Conservation (phyloP, 2,797 vertebrate genomes). For the Danionella dracula region DNA sequence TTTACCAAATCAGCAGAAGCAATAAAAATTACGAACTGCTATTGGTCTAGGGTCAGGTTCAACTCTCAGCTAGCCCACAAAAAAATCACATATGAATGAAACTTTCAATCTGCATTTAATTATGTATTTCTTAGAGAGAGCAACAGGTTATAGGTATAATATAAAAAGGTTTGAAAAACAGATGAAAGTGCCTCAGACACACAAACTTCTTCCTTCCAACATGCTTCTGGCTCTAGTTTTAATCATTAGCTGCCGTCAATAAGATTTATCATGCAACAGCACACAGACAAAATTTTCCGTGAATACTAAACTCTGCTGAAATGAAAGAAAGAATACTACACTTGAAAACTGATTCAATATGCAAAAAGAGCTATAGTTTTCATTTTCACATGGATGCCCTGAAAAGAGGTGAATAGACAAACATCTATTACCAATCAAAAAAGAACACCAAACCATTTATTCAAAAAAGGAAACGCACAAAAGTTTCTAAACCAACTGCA, state of each 20-base stretch:
- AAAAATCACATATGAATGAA: too few relatives aligned
- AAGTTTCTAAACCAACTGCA: slow-evolving; percentile 36
- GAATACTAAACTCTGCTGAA: neutral
- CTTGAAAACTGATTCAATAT: neutral
- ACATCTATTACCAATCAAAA: neutral
- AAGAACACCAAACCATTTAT: slow-evolving; percentile 31
- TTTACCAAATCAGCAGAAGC: too few relatives aligned
- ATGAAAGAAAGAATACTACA: slow-evolving; percentile 30
- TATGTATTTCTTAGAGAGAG: too few relatives aligned
- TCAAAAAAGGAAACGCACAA: slow-evolving; percentile 12
- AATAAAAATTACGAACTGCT: too few relatives aligned
- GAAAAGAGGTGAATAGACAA: neutral
- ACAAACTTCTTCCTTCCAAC: slow-evolving; percentile 14
- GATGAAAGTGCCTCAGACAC: neutral
- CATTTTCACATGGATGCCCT: neutral
- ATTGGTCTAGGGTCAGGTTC: too few relatives aligned
- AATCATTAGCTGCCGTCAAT: slow-evolving; percentile 38
- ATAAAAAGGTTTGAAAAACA: too few relatives aligned
- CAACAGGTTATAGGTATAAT: too few relatives aligned
- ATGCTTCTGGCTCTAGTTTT: slow-evolving; percentile 27
- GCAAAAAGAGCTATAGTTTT: neutral
- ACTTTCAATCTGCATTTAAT: too few relatives aligned
- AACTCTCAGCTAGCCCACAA: too few relatives aligned
- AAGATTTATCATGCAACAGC: slow-evolving; percentile 6
- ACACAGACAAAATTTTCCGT: too few relatives aligned